Conservation (phyloP, 2,113 vertebrate genomes). For the Apaloderma vittatum region DNA sequence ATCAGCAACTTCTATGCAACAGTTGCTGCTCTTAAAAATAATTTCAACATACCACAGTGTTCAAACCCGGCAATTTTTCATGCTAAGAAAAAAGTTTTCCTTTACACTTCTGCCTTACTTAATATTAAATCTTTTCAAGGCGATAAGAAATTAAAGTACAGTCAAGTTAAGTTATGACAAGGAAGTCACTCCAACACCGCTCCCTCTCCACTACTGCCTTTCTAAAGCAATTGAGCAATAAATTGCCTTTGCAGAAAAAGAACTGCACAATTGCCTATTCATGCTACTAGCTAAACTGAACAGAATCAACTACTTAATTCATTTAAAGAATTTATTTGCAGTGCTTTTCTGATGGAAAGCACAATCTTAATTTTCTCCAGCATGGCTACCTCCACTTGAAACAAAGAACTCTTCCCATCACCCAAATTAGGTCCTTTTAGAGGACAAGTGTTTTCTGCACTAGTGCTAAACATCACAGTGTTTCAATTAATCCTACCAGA, state of each 20-base stretch:
- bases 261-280: constrained; percentile 11
- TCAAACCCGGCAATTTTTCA: neutral
- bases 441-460: neutral
- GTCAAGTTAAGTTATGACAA: neutral
- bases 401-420: neutral
- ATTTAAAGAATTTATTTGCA: neutral
- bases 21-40: neutral
- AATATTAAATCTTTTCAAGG: neutral
- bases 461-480: neutral
- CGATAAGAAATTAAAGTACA: neutral
- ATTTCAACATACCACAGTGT: neutral
- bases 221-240: constrained; percentile 13
- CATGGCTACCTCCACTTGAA: neutral
- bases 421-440: neutral
- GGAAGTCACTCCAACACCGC: neutral
- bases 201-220: neutral
- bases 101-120: neutral
- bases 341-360: neutral
- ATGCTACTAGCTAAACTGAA: neutral
- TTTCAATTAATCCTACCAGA: constrained; percentile 7
- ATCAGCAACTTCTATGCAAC: neutral
- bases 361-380: neutral
- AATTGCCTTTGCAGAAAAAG: neutral
- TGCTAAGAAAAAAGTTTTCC: neutral
- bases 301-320: neutral